Evolutionary conservation across 2,888 invertebrate genomes (phyloP).

Genomic region (Andricus quercusramuli): DNA sequence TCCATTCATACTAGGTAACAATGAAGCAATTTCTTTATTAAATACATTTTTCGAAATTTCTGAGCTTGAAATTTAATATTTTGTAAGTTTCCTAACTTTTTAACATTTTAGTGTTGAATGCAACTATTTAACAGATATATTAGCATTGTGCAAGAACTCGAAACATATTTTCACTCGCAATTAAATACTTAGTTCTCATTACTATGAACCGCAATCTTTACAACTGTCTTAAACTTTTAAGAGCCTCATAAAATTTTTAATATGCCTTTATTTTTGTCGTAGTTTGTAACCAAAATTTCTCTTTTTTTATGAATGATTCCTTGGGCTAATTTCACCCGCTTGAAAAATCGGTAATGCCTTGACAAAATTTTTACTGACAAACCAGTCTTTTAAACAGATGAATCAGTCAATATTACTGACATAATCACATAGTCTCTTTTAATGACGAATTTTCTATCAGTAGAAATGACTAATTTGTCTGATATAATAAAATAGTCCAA

Average conservation of each 20-base stretch:
- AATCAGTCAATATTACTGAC: too few relatives aligned
- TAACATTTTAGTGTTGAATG: not conserved
- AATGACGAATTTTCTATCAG: too few relatives aligned
- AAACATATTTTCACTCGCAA: not conserved
- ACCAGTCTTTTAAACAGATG: too few relatives aligned
- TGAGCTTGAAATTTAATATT: too few relatives aligned
- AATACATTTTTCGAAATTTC: too few relatives aligned
- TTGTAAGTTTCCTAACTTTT: too few relatives aligned
- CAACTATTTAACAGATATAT: not conserved
- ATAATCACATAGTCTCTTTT: too few relatives aligned
- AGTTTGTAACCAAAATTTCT: not conserved
- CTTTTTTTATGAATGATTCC: not conserved
- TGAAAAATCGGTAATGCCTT: not conserved
- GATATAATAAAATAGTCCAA: too few relatives aligned
- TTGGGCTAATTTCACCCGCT: not conserved
- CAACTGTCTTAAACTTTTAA: not conserved
- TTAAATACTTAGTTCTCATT: conserved; percentile 5
- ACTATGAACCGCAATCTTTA: conserved; percentile 1
- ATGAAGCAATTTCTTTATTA: not conserved
- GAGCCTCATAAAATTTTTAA: conserved; percentile 7
- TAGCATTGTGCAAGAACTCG: not conserved
- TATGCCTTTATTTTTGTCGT: not conserved
- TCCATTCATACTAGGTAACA: not conserved
- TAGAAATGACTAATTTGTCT: too few relatives aligned
- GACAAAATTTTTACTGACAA: too few relatives aligned